Conservation (phyloP, 1,140 invertebrate species). For the Bombus pascuorum region DNA sequence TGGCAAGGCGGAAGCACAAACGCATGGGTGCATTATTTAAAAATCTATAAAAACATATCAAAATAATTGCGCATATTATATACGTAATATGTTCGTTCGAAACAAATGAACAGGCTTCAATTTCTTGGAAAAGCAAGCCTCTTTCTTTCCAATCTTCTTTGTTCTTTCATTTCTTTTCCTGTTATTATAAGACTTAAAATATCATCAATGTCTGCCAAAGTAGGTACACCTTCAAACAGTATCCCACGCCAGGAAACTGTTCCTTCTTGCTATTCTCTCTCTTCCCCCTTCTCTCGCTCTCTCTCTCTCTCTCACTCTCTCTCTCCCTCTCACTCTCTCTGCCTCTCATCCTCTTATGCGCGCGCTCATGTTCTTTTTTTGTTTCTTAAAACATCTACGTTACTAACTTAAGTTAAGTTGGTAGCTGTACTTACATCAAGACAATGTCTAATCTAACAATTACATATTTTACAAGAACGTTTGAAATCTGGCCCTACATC, state of each 20-base stretch:
- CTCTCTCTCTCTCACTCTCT: background rate
- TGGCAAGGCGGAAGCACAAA: slow-evolving; percentile 76
- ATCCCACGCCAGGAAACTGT: slow-evolving; percentile 60
- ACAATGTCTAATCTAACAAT: slow-evolving; percentile 74
- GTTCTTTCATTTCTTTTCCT: background rate
- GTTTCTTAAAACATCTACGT: slow-evolving; percentile 60
- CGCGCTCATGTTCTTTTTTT: slow-evolving; percentile 8
- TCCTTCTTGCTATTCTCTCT: slow-evolving; percentile 65
- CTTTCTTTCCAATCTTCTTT: background rate
- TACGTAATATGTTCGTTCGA: slow-evolving; percentile 25
- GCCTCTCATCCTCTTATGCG: background rate
- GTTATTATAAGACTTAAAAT: slow-evolving; percentile 58
- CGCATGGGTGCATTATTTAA: slow-evolving; percentile 58
- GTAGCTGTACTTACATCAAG: slow-evolving; percentile 71
- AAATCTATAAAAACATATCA: slow-evolving; percentile 59
- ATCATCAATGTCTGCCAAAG: slow-evolving; percentile 80
- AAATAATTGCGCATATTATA: slow-evolving; percentile 44
- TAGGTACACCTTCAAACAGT: slow-evolving; percentile 73
- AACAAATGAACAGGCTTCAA: slow-evolving; percentile 32
- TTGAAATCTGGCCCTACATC: slow-evolving; percentile 71
- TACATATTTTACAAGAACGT: slow-evolving; percentile 78
- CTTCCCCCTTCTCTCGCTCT: slow-evolving; percentile 41
- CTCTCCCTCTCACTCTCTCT: background rate
- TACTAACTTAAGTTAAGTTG: slow-evolving; percentile 65
- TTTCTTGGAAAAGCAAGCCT: slow-evolving; percentile 10